A percentile compares a stretch with the other conserved stretches of the same genome.
These are phyloP conservation scores for Serrognathus titanus DNA, from an alignment of 2,888 invertebrate species.

Conservation along the genomic window DNA sequence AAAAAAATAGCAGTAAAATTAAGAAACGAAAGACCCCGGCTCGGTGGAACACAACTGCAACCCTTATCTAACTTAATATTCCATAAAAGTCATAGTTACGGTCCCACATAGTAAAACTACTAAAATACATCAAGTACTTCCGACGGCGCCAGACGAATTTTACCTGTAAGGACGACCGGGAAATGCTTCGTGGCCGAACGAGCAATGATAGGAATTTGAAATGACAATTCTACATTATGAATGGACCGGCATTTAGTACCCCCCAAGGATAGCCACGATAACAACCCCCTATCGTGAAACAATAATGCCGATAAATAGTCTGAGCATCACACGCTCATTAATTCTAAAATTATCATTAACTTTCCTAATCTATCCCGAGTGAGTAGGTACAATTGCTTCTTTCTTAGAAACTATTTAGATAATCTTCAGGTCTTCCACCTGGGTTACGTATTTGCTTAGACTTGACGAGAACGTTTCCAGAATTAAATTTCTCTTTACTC, in stretches of 20 bases:
- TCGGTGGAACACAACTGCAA: constrained; percentile 8
- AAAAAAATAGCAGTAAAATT: not conserved
- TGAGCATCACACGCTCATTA: constrained; percentile 26
- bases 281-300: constrained; percentile 30
- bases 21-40: constrained; percentile 3
- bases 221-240: constrained; percentile 37
- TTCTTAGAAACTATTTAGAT: no score
- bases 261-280: constrained; percentile 23
- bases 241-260: constrained; percentile 31
- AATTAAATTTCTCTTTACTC: no score
- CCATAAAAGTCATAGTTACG: constrained; percentile 24
- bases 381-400: not conserved
- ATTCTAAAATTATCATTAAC: constrained; percentile 23
- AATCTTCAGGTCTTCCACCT: no score
- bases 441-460: no score
- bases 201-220: constrained; percentile 38
- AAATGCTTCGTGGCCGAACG: not conserved
- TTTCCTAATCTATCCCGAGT: constrained; percentile 6
- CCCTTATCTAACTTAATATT: constrained; percentile 24
- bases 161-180: constrained; percentile 26
- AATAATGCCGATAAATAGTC: constrained; percentile 29
- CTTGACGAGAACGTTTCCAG: no score
- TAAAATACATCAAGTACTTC: constrained; percentile 28
- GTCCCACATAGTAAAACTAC: constrained; percentile 23
- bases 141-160: constrained; percentile 31